These are phyloP conservation scores for Halcyon smyrnensis DNA, from an alignment of 2,797 vertebrate species.

Conservation along the genomic window DNA sequence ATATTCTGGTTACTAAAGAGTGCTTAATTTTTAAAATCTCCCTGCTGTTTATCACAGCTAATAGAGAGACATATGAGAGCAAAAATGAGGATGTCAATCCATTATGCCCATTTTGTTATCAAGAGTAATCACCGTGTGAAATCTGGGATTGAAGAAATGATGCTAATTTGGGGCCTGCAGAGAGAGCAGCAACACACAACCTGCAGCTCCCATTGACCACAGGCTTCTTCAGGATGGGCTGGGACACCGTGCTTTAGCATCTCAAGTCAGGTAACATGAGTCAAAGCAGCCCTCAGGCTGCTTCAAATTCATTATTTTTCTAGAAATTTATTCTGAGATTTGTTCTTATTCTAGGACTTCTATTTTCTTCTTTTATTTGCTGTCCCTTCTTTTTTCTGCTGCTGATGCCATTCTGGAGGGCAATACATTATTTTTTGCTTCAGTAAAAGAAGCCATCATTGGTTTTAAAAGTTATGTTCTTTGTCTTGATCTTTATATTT, in stretches of 20 bases:
- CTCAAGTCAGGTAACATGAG: background rate
- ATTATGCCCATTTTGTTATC: background rate
- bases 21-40: constrained; percentile 61
- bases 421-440: background rate
- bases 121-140: background rate
- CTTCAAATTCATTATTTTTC: background rate
- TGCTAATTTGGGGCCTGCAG: background rate
- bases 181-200: background rate
- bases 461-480: background rate
- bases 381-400: background rate
- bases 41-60: constrained; percentile 39
- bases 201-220: background rate
- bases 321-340: background rate
- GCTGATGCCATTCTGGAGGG: fast-evolving
- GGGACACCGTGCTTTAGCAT: background rate
- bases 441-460: background rate
- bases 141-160: background rate
- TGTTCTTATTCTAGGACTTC: background rate
- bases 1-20: constrained; percentile 44
- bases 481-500: background rate
- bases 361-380: background rate
- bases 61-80: background rate
- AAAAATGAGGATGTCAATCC: constrained; percentile 32
- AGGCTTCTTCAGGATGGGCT: background rate
- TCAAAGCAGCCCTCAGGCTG: background rate